A percentile compares a stretch with the other conserved stretches of the same genome.
These are phyloP conservation scores for Drosophila niveifrons DNA, from an alignment of 2,888 invertebrate genomes.

Conservation along the genomic window DNA sequence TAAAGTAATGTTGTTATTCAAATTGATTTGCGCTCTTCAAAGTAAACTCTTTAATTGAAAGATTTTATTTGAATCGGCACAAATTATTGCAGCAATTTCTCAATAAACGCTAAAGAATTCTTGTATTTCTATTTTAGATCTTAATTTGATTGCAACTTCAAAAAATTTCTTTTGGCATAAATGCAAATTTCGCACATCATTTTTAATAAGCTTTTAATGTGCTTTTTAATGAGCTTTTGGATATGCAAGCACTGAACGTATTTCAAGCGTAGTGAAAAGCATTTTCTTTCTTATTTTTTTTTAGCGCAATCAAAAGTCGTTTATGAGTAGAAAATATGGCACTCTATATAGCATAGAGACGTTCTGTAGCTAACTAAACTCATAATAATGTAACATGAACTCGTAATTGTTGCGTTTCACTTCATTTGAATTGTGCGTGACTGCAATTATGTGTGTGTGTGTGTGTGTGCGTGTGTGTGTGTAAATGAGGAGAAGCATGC, in stretches of 20 bases:
- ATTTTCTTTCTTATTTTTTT: too few species aligned
- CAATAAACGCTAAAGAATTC: too few species aligned
- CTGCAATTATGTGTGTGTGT: slow-evolving; percentile 23
- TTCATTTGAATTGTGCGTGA: slow-evolving; percentile 47
- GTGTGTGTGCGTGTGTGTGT: slow-evolving; percentile 37
- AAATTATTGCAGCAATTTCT: too few species aligned
- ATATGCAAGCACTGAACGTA: neutral
- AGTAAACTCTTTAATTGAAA: too few species aligned
- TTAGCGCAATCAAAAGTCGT: slow-evolving; percentile 1
- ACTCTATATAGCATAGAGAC: too few species aligned
- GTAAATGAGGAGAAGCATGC: slow-evolving; percentile 20
- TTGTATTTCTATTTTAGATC: too few species aligned
- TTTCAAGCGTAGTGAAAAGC: too few species aligned
- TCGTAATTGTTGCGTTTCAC: slow-evolving; percentile 24
- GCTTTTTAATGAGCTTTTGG: neutral
- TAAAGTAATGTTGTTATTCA: too few species aligned
- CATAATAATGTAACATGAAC: neutral
- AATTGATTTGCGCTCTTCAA: too few species aligned
- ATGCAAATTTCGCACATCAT: neutral
- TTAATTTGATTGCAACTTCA: too few species aligned
- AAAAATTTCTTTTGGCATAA: too few species aligned
- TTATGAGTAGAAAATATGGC: neutral
- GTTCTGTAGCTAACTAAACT: neutral
- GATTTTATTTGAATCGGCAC: too few species aligned
- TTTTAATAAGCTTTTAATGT: neutral